These are phyloP conservation scores for Nothura maculosa DNA, from an alignment of 2,797 vertebrate species.

Conservation along the genomic window DNA sequence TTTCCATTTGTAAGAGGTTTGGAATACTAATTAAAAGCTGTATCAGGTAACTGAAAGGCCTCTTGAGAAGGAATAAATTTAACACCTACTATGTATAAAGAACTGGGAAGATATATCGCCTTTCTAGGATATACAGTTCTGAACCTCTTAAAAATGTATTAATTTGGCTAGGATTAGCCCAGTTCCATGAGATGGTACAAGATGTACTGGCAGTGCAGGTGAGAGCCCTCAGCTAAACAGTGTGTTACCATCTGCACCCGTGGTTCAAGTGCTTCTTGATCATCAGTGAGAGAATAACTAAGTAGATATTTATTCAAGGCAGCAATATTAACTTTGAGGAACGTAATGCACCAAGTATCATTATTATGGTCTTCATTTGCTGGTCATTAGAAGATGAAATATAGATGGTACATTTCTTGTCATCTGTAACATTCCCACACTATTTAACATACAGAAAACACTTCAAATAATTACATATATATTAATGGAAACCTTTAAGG, in stretches of 20 bases:
- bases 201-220: background rate
- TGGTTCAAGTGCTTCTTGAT: background rate
- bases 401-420: background rate
- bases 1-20: constrained; percentile 4
- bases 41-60: background rate
- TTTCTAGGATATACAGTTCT: background rate
- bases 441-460: background rate
- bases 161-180: background rate
- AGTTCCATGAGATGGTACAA: background rate
- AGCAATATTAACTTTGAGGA: background rate
- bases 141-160: background rate
- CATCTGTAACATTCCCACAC: background rate
- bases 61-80: constrained; percentile 30
- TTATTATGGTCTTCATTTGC: background rate
- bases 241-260: background rate
- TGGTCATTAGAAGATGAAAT: background rate
- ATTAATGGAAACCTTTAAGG: background rate
- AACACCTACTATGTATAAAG: background rate
- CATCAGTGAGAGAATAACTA: background rate
- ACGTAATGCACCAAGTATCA: fast-evolving
- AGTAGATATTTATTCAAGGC: background rate
- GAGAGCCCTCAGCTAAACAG: background rate
- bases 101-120: background rate
- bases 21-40: constrained; percentile 11
- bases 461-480: background rate